Evolutionary conservation across 2,888 invertebrate genomes (phyloP).

Genomic region (Nycteola revayana): DNA sequence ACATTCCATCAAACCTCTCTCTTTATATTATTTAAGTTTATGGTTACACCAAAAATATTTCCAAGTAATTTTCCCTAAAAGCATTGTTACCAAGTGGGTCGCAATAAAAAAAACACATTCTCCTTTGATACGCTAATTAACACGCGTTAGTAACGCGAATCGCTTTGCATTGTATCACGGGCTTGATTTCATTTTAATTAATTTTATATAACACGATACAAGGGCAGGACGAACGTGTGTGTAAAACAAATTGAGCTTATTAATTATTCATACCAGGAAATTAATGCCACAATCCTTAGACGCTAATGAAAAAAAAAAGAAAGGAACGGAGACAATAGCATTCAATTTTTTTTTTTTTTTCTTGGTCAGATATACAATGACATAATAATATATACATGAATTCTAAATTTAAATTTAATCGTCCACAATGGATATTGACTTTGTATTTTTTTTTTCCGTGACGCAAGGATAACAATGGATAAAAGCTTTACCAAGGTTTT

Average conservation of each 20-base stretch:
- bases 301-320: background rate
- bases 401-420: no score
- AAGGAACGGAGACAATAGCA: background rate
- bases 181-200: constrained; percentile 23
- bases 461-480: constrained; percentile 14
- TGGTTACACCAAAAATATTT: no score
- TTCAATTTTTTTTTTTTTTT: background rate
- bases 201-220: constrained; percentile 17
- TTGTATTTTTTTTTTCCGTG: background rate
- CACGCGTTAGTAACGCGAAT: no score
- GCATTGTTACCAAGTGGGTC: constrained; percentile 6
- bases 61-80: no score
- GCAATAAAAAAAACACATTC: constrained; percentile 9
- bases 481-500: background rate
- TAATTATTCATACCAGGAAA: constrained; percentile 13
- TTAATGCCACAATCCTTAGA: constrained; percentile 3
- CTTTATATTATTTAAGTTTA: no score
- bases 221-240: constrained; percentile 15
- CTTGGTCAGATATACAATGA: no score
- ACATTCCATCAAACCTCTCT: no score
- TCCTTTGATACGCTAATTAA: constrained; percentile 17
- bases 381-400: no score
- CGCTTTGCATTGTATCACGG: constrained; percentile 19
- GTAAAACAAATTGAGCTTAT: constrained; percentile 12
- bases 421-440: no score